phyloP scores from a whole-genome alignment of 2,888 invertebrate genomes.

The Saturnia pavonia region DNA sequence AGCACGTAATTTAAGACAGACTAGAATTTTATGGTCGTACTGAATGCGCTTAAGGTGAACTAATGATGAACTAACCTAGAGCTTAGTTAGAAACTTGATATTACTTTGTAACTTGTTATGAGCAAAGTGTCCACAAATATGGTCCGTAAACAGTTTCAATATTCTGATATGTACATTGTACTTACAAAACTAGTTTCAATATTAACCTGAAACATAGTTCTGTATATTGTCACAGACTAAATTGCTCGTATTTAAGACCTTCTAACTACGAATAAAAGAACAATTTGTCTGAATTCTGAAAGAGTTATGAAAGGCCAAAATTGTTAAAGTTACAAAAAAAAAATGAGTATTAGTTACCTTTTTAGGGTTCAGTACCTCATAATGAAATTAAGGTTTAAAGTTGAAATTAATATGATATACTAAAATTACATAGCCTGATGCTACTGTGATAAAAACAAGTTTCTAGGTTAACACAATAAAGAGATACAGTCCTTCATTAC shows the following conservation, averaged over 20 bases:
- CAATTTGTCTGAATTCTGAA: background rate
- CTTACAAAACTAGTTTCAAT: background rate
- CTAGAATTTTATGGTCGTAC: background rate
- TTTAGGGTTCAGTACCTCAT: too few relatives aligned
- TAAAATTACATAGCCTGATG: too few relatives aligned
- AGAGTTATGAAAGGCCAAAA: background rate
- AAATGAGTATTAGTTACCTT: background rate
- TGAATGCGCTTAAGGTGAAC: constrained; percentile 13
- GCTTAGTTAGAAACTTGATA: constrained; percentile 14
- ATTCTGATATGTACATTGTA: constrained; percentile 2
- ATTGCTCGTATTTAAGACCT: background rate
- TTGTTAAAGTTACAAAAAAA: background rate
- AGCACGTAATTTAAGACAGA: constrained; percentile 2
- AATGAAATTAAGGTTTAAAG: too few relatives aligned
- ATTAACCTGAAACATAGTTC: background rate
- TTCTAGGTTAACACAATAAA: too few relatives aligned
- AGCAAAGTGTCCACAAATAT: constrained; percentile 4
- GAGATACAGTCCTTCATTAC: too few relatives aligned
- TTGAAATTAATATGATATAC: too few relatives aligned
- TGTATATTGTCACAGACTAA: background rate
- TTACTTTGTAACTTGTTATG: constrained; percentile 19
- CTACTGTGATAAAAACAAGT: too few relatives aligned
- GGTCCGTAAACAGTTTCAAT: constrained; percentile 6
- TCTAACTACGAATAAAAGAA: background rate
- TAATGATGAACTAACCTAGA: constrained; percentile 19